Conservation (phyloP, 2,888 invertebrate species). For the Erebia epiphron region DNA sequence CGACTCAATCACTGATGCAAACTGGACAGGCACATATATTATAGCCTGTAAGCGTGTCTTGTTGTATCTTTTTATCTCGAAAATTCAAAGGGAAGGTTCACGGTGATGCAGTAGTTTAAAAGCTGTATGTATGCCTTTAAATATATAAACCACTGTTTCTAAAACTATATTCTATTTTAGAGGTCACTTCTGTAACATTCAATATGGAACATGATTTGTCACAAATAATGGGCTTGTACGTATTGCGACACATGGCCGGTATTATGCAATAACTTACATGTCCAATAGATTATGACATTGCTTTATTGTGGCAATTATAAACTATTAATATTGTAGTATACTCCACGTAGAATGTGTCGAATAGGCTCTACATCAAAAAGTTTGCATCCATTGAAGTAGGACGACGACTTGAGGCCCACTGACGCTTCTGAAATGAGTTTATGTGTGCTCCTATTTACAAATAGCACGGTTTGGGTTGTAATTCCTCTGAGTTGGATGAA, state of each 20-base stretch:
- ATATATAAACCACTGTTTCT: too few relatives aligned
- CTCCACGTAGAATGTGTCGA: not conserved
- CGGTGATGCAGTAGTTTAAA: too few relatives aligned
- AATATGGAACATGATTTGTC: slow-evolving; percentile 20
- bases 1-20: too few relatives aligned
- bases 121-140: too few relatives aligned
- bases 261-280: slow-evolving; percentile 42
- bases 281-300: slow-evolving; percentile 25
- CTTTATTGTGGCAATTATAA: slow-evolving; percentile 20
- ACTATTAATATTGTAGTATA: not conserved
- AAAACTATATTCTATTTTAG: not conserved
- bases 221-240: slow-evolving; percentile 58
- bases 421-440: not conserved
- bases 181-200: slow-evolving; percentile 18
- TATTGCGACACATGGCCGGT: slow-evolving; percentile 53
- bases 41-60: too few relatives aligned
- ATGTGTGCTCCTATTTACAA: too few relatives aligned
- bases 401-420: not conserved
- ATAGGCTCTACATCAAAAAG: not conserved
- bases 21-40: too few relatives aligned
- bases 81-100: too few relatives aligned
- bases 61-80: too few relatives aligned
- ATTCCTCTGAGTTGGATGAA: too few relatives aligned
- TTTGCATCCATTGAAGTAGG: too few relatives aligned
- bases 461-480: too few relatives aligned